Base-by-base conservation (phyloP, 2,888 invertebrate genomes). In the Amphiduros pacificus region DNA sequence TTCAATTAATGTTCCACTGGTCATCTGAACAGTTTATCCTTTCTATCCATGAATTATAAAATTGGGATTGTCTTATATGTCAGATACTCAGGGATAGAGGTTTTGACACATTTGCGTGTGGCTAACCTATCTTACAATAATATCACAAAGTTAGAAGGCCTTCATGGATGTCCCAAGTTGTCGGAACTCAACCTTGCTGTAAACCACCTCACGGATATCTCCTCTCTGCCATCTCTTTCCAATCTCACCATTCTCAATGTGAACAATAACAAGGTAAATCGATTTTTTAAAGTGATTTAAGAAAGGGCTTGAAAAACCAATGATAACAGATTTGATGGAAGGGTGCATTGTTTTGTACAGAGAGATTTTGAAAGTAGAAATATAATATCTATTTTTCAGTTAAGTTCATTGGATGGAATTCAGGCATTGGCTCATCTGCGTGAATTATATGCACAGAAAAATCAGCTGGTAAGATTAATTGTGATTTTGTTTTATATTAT, bases 251-350 rank as follows among this genome's bases (percentile, higher is more conserved):
- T 27, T 2, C 51, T 51, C 51, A 51, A 51, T 22, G 22, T 51
- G 28, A 51, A 28, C 28, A 51, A 51, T 20, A 51, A 51, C 20
- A 51, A 28, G 51, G 51, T 51, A n/a, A n/a, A 49, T 36, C 36
- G 36, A 9, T 36, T 36, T 36, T 36, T 14, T 14, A 11, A 11
- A 14, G 9, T 9, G 36, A 14, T 11, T 14, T 9, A 36, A 9
- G 9, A 36, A 36, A 9, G 9, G 9, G 36, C 9, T 36, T 36
- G 36, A 9, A 11, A 14, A 9, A 36, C 11, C 11, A 36, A 9
- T 36, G 36, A 36, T 14, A 11, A n/a, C n/a, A n/a, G n/a, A n/a
- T n/a, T n/a, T n/a, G n/a, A n/a, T n/a, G n/a, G 36, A 36, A 11
- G 14, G 11, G 11, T 9, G 36, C 36, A 11, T 36, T 14, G 14